phyloP scores from a whole-genome alignment of 2,797 vertebrate genomes.

The Acrocephalus scirpaceus region DNA sequence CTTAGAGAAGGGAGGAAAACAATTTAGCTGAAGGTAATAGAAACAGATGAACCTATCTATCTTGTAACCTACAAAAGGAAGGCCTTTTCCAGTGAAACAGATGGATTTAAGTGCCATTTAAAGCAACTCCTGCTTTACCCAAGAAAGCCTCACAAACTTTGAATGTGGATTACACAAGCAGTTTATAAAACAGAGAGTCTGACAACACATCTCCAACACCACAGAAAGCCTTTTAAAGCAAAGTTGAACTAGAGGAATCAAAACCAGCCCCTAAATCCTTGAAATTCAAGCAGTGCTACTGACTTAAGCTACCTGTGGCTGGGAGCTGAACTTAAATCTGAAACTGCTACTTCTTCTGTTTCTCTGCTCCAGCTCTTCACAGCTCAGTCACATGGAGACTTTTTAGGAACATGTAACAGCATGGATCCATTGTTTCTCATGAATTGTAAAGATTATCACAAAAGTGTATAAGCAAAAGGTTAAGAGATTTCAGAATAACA shows the following conservation, averaged over 20 bases:
- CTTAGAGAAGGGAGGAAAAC: not conserved
- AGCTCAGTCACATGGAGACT: not conserved
- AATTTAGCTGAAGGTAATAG: not conserved
- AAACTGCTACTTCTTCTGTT: not conserved
- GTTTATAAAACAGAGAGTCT: conserved; percentile 27
- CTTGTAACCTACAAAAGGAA: conserved; percentile 6
- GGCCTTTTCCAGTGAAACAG: conserved; percentile 49
- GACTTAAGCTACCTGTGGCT: not conserved
- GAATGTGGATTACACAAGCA: conserved; percentile 40
- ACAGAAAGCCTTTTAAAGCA: not conserved
- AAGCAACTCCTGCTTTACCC: conserved; percentile 37
- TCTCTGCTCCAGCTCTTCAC: not conserved
- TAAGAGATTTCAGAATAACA: not conserved
- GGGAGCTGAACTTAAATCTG: not conserved
- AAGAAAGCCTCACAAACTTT: conserved; percentile 38
- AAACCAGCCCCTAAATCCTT: not conserved
- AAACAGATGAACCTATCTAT: conserved; percentile 22
- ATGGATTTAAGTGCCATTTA: conserved; percentile 59
- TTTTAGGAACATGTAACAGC: not conserved
- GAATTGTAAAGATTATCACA: not conserved
- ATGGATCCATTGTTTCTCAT: not conserved
- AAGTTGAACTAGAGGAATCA: not conserved
- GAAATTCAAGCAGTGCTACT: not conserved
- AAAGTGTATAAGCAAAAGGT: not conserved
- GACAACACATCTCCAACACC: not conserved